Evolutionary conservation across 1,140 invertebrate genomes (phyloP).

Genomic region (Notospermus geniculatus): DNA sequence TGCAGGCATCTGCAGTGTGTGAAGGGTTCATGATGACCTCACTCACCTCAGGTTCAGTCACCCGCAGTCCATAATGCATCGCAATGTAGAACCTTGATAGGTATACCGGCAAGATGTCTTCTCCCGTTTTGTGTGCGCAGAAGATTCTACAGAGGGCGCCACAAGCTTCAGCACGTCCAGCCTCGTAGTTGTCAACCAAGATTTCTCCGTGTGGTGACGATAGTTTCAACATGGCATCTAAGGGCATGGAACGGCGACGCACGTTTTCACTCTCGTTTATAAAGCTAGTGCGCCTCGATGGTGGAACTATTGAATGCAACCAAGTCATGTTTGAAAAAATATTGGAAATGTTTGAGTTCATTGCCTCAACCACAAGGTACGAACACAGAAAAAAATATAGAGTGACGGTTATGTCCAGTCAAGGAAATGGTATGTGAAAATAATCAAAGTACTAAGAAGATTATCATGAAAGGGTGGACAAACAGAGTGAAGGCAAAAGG

Average conservation of each 20-base stretch:
- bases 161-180: conserved; percentile 90
- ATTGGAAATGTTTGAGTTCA: background rate
- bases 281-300: conserved; percentile 9
- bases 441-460: no score
- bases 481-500: no score
- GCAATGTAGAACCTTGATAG: conserved; percentile 92
- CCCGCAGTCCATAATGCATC: conserved; percentile 80
- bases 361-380: background rate
- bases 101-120: conserved; percentile 92
- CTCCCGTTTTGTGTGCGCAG: conserved; percentile 92
- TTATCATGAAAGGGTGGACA: no score
- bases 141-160: conserved; percentile 93
- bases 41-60: conserved; percentile 40
- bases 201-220: background rate
- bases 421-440: no score
- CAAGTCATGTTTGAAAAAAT: conserved; percentile 7
- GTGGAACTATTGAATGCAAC: conserved; percentile 5
- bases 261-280: conserved; percentile 3
- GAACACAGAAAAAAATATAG: no score
- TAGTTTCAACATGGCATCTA: conserved; percentile 7
- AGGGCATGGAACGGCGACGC: conserved; percentile 8
- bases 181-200: conserved; percentile 40
- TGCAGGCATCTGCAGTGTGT: no score
- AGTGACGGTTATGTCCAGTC: no score
- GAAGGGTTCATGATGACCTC: no score